Conservation (phyloP, 2,797 vertebrate species). For the Crocidura indochinensis region DNA sequence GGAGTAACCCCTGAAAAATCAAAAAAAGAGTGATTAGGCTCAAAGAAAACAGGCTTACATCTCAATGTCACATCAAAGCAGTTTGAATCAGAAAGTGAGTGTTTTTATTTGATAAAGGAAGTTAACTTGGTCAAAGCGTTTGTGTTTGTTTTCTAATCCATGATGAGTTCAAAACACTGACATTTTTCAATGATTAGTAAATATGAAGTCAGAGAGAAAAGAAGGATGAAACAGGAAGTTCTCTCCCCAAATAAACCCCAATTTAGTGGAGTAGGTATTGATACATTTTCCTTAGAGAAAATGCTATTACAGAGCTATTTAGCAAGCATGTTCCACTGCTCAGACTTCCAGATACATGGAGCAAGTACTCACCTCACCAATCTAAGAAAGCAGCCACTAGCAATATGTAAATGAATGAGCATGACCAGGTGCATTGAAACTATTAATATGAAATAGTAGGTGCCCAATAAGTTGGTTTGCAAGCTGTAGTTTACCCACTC, state of each 20-base stretch:
- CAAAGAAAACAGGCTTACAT: constrained; percentile 7
- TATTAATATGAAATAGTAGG: not conserved
- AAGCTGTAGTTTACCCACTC: not conserved
- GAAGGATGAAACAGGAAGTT: not conserved
- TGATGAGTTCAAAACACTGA: constrained; percentile 51
- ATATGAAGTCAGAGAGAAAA: constrained; percentile 38
- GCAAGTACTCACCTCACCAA: not conserved
- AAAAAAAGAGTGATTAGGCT: constrained; percentile 18
- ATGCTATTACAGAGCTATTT: not conserved
- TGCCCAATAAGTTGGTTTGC: not conserved
- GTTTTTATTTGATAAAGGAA: constrained; percentile 42
- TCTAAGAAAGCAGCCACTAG: constrained; percentile 13
- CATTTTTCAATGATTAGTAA: constrained; percentile 57
- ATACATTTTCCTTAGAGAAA: not conserved
- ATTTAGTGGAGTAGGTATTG: not conserved
- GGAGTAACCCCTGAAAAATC: too few species aligned
- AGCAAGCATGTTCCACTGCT: constrained; percentile 32
- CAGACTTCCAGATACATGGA: not conserved
- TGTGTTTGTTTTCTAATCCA: constrained; percentile 57
- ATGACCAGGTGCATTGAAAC: not conserved
- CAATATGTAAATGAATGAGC: not conserved
- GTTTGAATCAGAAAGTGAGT: constrained; percentile 52
- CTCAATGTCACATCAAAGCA: constrained; percentile 58
- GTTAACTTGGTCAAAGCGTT: constrained; percentile 49
- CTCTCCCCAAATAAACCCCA: not conserved